A percentile compares a stretch with the other conserved stretches of the same genome.
These are phyloP conservation scores for Apoda limacodes DNA, from an alignment of 2,888 invertebrate species.

Conservation along the genomic window DNA sequence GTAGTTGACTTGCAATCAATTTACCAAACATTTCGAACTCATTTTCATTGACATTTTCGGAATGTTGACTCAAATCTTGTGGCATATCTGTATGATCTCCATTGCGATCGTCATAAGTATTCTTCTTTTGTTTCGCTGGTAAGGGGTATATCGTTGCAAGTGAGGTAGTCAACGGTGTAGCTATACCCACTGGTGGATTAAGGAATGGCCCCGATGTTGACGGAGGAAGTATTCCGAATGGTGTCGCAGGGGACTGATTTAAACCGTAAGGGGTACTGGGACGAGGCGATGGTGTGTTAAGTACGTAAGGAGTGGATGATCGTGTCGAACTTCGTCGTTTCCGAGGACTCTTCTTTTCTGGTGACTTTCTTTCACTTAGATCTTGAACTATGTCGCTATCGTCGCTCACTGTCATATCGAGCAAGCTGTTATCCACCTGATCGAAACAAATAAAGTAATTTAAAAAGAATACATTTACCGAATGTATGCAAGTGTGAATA, in stretches of 20 bases:
- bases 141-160: slow-evolving; percentile 57
- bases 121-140: slow-evolving; percentile 56
- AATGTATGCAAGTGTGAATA: too few relatives aligned
- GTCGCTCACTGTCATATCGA: slow-evolving; percentile 59
- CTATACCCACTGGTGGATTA: slow-evolving; percentile 61
- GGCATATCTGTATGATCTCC: slow-evolving; percentile 48
- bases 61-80: slow-evolving; percentile 59
- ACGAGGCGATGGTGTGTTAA: slow-evolving; percentile 60
- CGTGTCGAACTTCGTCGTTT: slow-evolving; percentile 60
- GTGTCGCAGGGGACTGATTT: slow-evolving; percentile 35
- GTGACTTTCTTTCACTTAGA: slow-evolving; percentile 57
- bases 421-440: slow-evolving; percentile 57
- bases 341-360: slow-evolving; percentile 57
- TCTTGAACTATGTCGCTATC: slow-evolving; percentile 63
- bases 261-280: slow-evolving; percentile 59
- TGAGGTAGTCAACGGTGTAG: slow-evolving; percentile 57
- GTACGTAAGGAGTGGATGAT: slow-evolving; percentile 56
- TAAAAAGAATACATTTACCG: slow-evolving; percentile 5
- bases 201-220: slow-evolving; percentile 51
- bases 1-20: slow-evolving; percentile 56
- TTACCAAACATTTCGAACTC: slow-evolving; percentile 66
- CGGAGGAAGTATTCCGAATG: slow-evolving; percentile 51
- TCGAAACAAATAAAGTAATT: slow-evolving; percentile 33
- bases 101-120: slow-evolving; percentile 36
- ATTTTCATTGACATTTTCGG: slow-evolving; percentile 56